These are phyloP conservation scores for Verasper variegatus DNA, from an alignment of 2,113 vertebrate genomes.

Conservation along the genomic window DNA sequence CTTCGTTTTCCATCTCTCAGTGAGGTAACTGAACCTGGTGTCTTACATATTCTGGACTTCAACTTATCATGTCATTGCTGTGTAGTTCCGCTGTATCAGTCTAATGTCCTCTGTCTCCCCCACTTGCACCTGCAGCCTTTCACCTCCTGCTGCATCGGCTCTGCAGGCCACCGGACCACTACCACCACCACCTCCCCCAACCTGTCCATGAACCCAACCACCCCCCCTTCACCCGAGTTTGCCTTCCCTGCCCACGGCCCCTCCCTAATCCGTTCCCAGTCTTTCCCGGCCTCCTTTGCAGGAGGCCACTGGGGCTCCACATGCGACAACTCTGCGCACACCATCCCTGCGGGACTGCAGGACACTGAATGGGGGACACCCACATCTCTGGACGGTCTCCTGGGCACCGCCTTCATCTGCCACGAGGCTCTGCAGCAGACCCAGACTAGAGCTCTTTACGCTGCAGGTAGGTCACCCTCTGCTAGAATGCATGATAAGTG, in stretches of 20 bases:
- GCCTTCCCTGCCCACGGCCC: constrained; percentile 77
- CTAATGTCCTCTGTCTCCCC: constrained; percentile 29
- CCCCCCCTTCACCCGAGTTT: constrained; percentile 73
- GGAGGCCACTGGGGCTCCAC: constrained; percentile 79
- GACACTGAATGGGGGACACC: constrained; percentile 97
- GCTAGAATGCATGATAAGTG: not conserved
- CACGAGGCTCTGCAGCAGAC: constrained; percentile 88
- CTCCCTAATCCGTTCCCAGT: constrained; percentile 89
- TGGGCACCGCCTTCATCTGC: constrained; percentile 93
- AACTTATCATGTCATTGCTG: not conserved
- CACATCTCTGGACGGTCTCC: constrained; percentile 92
- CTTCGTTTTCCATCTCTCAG: constrained; percentile 93
- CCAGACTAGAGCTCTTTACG: constrained; percentile 82
- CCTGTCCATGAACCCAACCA: constrained; percentile 27
- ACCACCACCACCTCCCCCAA: constrained; percentile 85
- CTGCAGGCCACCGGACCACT: constrained; percentile 92
- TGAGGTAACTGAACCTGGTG: constrained; percentile 83
- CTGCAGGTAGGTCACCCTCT: constrained; percentile 79
- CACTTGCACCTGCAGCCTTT: constrained; percentile 84
- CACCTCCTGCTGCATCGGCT: constrained; percentile 97
- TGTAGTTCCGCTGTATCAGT: constrained; percentile 5
- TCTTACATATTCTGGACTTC: not conserved
- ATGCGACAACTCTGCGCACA: constrained; percentile 85
- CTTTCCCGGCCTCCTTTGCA: constrained; percentile 85
- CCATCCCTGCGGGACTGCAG: constrained; percentile 90